Percentiles rank a stretch among this genome's conserved stretches.
These are phyloP conservation scores for Aphelenchoides besseyi DNA, from an alignment of 1,140 invertebrate genomes.

Conservation along the genomic window DNA sequence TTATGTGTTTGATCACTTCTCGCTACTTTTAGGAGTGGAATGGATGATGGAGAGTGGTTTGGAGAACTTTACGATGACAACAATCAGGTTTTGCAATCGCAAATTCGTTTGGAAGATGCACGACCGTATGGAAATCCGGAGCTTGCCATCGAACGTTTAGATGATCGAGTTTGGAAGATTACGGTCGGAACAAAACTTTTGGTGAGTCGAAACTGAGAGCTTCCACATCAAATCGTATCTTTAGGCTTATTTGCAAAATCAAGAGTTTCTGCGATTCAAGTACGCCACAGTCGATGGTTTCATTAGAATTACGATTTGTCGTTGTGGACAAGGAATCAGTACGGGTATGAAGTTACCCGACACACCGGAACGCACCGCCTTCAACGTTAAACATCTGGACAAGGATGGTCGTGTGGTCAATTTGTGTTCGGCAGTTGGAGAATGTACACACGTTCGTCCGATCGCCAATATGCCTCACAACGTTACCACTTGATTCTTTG, in stretches of 20 bases:
- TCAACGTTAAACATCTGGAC: neutral
- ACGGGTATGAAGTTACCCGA: neutral
- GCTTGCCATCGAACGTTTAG: neutral
- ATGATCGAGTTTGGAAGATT: neutral
- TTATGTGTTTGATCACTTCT: no score
- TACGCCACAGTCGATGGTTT: neutral
- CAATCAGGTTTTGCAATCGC: no score
- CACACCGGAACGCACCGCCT: neutral
- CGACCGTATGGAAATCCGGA: neutral
- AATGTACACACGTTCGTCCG: neutral
- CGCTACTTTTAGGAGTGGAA: no score
- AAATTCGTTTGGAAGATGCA: no score
- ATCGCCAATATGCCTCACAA: neutral
- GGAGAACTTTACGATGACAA: no score
- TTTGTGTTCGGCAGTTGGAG: neutral
- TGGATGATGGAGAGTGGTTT: no score
- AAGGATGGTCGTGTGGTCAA: neutral
- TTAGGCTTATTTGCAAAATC: neutral
- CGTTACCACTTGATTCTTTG: no score
- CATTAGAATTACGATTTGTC: neutral
- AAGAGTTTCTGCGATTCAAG: neutral
- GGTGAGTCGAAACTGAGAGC: neutral
- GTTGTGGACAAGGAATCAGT: neutral
- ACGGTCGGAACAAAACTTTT: neutral
- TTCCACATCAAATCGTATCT: neutral